Base-by-base conservation (phyloP, 2,113 vertebrate species). In the Spea bombifrons region DNA sequence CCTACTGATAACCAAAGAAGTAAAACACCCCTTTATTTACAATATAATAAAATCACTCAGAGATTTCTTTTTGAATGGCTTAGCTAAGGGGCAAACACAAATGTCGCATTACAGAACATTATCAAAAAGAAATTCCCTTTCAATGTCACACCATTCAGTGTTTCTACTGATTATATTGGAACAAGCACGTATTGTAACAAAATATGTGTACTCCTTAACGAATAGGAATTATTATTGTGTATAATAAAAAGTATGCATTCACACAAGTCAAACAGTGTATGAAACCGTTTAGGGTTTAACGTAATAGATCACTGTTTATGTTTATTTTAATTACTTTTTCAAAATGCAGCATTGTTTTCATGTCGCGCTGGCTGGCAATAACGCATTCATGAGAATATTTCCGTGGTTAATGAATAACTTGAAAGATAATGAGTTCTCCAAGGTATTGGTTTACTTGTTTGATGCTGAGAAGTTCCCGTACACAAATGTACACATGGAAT, bases 361-460 rank as follows among this genome's bases (percentile, higher is more conserved):
- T 9, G 15, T 59, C 8, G 2, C 7, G 50, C 7, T 53, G 7
- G 7, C 10, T 59, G 10, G 10, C 55, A 59, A 4, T 59, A 52
- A 2, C 9, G 2, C 50, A 2, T 59, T 5, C 15, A 13, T 59
- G 55, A 13, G 55, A 4, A 59, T 13, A 5, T 59, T 59, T 59
- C 55, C 10, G 50, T 59, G 10, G 55, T 76, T 66, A 71, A 76
- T 65, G 55, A 48, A 59, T 68, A 59, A 50, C 77, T 30, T 48
- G 43, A n/a, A 80, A 30, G 69, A 65, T 67, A 80, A 80, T 80
- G 61, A 80, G 50, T 46, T 73, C 64, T 43, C 78, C 55, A 47
- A 45, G 63, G 68, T 47, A 1, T 46, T 49, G 44, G 15, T 65
- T 78, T 64, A 17, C 16, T n/a, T 52, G 47, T 47, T 64, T 68